Base-by-base conservation (phyloP, 2,888 invertebrate species). In the Dasysyrphus tricinctus region DNA sequence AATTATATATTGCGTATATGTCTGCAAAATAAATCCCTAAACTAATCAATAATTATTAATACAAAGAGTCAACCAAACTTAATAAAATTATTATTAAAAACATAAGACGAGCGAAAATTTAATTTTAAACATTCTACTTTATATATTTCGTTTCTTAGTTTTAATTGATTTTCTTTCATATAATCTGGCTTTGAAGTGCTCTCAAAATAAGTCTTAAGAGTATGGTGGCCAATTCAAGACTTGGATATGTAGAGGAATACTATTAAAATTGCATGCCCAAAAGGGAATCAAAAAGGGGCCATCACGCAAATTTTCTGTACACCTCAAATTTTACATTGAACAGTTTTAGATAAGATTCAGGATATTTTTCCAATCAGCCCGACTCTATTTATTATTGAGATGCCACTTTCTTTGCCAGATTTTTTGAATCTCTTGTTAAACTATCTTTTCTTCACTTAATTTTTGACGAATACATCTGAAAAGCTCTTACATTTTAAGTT, bases 281-380 rank as follows among this genome's bases (percentile, higher is more conserved):
- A 61, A 61, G 61, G 61, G 61, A 61, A 61, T 42, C 61, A 61
- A 4, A 61, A 24, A 54, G 39, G 61, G 61, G 61, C 39, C 34
- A 2, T 16, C 61, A 61, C 61, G 61, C 61, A 61, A 61, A 61
- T 61, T 61, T 61, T 61, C 39, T 61, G 61, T 42, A 61, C 24
- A 19, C 19, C 39, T 42, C 24, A 24, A 24, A 24, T 8, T 7
- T 14, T 54, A 32, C 54, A 54, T 54, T 32, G n/a, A 29, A 54
- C 6, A 54, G 54, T 54, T n/a, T 19, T 9, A 47, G 8, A 47
- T 3, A 16, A 16, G 6, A 51, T 14, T 51, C 2, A 14, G 4
- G 29, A 54, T 32, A 54, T 16, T 47, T 14, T 54, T n/a, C 8
- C n/a, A 32, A 54, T 32, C 14, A 54, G 32, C 54, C 54, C 29